These are phyloP conservation scores for Nephrocerus scutellatus DNA, from an alignment of 2,888 invertebrate genomes.

Conservation along the genomic window DNA sequence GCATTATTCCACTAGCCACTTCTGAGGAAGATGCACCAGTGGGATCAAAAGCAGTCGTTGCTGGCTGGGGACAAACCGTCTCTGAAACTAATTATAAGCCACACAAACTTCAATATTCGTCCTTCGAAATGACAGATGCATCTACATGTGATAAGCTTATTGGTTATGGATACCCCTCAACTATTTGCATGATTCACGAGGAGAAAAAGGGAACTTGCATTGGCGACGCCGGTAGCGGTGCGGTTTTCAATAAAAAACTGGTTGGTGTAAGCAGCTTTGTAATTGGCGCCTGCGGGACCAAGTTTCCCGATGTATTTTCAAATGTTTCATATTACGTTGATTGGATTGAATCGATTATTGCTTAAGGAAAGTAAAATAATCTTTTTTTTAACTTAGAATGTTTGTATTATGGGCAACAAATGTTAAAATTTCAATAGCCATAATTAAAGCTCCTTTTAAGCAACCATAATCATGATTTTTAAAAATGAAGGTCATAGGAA, in stretches of 20 bases:
- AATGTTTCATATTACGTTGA: constrained; percentile 23
- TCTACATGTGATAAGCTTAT: constrained; percentile 11
- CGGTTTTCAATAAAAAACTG: constrained; percentile 30
- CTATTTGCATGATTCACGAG: constrained; percentile 34
- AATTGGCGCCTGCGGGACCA: constrained; percentile 38
- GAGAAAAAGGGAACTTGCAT: constrained; percentile 36
- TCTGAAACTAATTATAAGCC: constrained; percentile 25
- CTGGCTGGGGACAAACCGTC: constrained; percentile 40
- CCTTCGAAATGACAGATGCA: constrained; percentile 22
- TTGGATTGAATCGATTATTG: constrained; percentile 27
- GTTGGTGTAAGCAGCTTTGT: constrained; percentile 35
- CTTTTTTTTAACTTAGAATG: constrained; percentile 19
- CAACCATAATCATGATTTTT: no score
- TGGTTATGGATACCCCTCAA: constrained; percentile 16
- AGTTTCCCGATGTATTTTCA: constrained; percentile 36
- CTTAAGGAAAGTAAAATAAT: constrained; percentile 5
- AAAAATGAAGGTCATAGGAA: neutral
- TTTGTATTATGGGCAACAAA: constrained; percentile 15
- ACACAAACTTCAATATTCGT: constrained; percentile 29
- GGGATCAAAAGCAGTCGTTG: constrained; percentile 28
- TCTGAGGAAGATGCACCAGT: constrained; percentile 21
- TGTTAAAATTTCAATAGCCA: no score
- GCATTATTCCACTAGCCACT: constrained; percentile 27
- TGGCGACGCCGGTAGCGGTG: constrained; percentile 41
- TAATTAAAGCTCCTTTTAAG: no score